A percentile compares a stretch with the other conserved stretches of the same genome.
Evolutionary conservation across 2,113 vertebrate genomes (phyloP).

Genomic region (Nyctibius bracteatus): DNA sequence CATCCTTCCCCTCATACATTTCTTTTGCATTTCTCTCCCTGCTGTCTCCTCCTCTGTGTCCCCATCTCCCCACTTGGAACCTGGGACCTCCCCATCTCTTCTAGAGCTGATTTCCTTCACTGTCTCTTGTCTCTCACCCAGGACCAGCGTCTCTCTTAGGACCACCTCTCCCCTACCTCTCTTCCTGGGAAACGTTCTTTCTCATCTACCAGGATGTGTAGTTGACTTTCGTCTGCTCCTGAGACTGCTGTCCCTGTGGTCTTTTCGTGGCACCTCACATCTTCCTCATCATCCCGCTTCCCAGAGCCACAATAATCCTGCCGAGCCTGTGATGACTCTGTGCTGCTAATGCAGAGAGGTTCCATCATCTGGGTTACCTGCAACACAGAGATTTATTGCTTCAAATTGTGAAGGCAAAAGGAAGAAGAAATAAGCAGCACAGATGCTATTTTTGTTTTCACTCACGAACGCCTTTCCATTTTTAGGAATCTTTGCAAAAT

Average conservation of each 20-base stretch:
- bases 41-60: background rate
- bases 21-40: background rate
- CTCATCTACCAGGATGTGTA: background rate
- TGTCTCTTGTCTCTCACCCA: background rate
- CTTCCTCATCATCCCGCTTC: slow-evolving; percentile 17
- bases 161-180: background rate
- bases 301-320: slow-evolving; percentile 4
- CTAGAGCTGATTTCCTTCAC: background rate
- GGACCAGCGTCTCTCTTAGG: background rate
- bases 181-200: background rate
- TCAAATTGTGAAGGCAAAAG: background rate
- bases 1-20: background rate
- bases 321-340: slow-evolving; percentile 17
- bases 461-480: background rate
- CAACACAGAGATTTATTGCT: slow-evolving; percentile 40
- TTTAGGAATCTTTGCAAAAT: slow-evolving; percentile 40
- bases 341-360: slow-evolving; percentile 65
- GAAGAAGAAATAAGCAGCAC: slow-evolving; percentile 7
- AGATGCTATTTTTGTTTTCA: slow-evolving; percentile 49
- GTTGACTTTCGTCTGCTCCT: background rate
- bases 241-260: background rate
- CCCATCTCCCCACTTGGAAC: background rate
- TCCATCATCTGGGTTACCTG: slow-evolving; percentile 77
- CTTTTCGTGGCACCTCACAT: slow-evolving; percentile 11
- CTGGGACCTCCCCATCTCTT: background rate